phyloP scores from a whole-genome alignment of 1,140 invertebrate genomes.

The Plodia interpunctella region DNA sequence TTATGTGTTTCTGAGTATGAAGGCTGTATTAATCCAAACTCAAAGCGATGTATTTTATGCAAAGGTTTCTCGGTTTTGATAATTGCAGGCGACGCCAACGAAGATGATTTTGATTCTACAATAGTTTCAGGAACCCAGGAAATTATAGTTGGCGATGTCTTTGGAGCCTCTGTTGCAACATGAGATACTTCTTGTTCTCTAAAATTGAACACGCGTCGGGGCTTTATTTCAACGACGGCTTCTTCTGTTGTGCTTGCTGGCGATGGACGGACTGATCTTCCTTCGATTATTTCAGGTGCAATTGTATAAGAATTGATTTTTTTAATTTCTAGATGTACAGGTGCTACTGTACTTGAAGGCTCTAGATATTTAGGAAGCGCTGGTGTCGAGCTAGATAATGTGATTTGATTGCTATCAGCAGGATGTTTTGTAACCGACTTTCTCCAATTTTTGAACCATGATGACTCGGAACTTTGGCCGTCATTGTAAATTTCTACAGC shows the following conservation, averaged over 20 bases:
- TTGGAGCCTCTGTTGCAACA: not conserved
- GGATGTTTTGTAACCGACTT: not conserved
- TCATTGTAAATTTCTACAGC: conserved; percentile 2
- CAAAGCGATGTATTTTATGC: not conserved
- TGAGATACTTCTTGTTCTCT: not conserved
- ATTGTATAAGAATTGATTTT: not conserved
- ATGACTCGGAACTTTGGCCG: not conserved
- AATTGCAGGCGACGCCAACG: not conserved
- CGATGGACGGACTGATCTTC: not conserved
- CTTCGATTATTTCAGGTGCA: not conserved
- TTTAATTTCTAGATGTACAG: not conserved
- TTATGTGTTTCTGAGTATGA: no score
- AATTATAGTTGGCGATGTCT: not conserved
- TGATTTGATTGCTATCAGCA: not conserved
- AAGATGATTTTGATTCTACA: not conserved
- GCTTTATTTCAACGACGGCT: not conserved
- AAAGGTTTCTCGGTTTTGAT: not conserved
- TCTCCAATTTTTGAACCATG: not conserved
- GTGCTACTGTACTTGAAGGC: not conserved
- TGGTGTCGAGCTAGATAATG: not conserved
- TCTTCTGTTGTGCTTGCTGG: not conserved
- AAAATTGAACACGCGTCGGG: not conserved
- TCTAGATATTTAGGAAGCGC: not conserved
- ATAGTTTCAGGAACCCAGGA: not conserved
- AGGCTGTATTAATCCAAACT: no score